Evolutionary conservation across 1,140 invertebrate genomes (phyloP), one percentile per base, ranked within the genome.

Genomic region (Drosophila rhopaloa): DNA sequence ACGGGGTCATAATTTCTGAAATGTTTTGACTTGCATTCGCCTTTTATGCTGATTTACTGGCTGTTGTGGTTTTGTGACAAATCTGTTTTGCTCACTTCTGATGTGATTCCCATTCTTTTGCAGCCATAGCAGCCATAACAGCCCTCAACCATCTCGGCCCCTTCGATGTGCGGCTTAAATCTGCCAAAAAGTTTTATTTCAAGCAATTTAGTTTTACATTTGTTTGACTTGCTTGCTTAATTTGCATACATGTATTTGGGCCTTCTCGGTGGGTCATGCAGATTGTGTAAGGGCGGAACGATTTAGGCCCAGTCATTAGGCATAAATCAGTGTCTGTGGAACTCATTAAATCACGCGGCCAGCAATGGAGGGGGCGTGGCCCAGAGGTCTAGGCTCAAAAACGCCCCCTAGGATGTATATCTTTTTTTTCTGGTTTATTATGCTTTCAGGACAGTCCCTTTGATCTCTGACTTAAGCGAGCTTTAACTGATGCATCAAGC

Each of bases 31-130:
- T 88, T 88, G 83, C 83, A 88, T 77, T 88, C 76, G 84, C 79
- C 83, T 76, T 86, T 88, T 88, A 88, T 88, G 84, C 83, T 88
- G 83, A 88, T 88, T 88, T 88, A 88, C 84, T 88, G 83, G 79
- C 84, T 83, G 83, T 88, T 86, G 83, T 86, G 83, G 83, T 86
- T 83, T 88, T 88, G 83, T 86, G 83, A 86, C 83, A 86, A 86
- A 86, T 86, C 83, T 86, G 83, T 86, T 86, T 86, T 86, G 83
- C 83, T 88, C 83, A 86, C 83, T 86, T 86, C 72, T 76, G 83
- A 86, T 86, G 83, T 73, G 83, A 88, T 88, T 88, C 71, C 44
- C 81, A 61, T 63, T 50, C 46, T 72, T 56, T 63, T 46, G 9
- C 40, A 29, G 14, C 13, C 44, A 11, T 10, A 16, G 44, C 11